phyloP scores from a whole-genome alignment of 2,888 invertebrate species.

The Mechanitis mazaeus region DNA sequence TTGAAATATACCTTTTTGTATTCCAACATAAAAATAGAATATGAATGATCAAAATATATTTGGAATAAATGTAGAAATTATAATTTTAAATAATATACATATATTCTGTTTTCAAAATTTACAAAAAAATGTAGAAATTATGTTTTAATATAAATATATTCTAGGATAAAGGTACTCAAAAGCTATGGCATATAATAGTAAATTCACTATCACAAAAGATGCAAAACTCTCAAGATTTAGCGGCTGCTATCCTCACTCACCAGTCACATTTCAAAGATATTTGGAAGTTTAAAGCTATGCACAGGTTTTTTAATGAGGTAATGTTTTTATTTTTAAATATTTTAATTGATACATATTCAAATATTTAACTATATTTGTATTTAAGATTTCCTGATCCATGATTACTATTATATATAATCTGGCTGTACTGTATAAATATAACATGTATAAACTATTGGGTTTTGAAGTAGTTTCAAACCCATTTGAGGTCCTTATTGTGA shows the following conservation, averaged over 20 bases:
- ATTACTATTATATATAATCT: too few species aligned
- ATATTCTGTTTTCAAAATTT: too few species aligned
- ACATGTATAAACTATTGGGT: too few species aligned
- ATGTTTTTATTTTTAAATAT: conserved; percentile 13
- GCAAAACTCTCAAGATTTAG: conserved; percentile 78
- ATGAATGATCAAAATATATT: too few species aligned
- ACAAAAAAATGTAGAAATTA: not conserved
- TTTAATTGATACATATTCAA: not conserved
- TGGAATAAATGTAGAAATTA: too few species aligned
- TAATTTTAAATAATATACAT: too few species aligned
- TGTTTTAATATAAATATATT: conserved; percentile 1
- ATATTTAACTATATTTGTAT: not conserved
- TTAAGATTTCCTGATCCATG: too few species aligned
- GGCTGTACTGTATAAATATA: too few species aligned
- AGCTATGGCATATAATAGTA: conserved; percentile 85
- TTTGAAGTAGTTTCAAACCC: too few species aligned
- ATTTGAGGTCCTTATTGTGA: too few species aligned
- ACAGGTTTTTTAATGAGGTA: conserved; percentile 82
- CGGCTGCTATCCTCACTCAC: conserved; percentile 82
- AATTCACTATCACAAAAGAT: conserved; percentile 80
- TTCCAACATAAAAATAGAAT: too few species aligned
- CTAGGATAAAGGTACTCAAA: conserved; percentile 58
- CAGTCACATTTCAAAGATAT: conserved; percentile 80
- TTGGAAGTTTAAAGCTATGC: conserved; percentile 83
- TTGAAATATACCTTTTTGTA: too few species aligned